Percentiles rank a stretch among this genome's conserved stretches.
Conservation (phyloP, 2,888 invertebrate species). For the Linnaemya vulpina region DNA sequence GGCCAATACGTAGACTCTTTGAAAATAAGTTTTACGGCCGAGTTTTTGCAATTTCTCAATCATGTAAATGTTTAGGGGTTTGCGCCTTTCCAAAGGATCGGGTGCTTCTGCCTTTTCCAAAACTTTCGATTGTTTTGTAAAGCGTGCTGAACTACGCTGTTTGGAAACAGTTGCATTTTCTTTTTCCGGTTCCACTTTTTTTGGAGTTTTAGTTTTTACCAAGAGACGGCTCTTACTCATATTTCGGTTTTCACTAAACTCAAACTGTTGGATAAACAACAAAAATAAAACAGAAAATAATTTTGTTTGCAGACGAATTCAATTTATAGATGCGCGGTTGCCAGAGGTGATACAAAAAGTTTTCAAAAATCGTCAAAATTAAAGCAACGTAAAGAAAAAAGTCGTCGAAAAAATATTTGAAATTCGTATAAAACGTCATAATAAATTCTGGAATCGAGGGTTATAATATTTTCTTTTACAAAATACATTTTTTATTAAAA, state of each 20-base stretch:
- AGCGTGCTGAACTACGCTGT: constrained; percentile 34
- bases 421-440: no score
- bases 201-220: background rate
- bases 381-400: no score
- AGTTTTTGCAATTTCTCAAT: constrained; percentile 74
- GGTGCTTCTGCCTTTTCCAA: constrained; percentile 6
- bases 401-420: no score
- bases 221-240: constrained; percentile 38
- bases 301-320: constrained; percentile 8
- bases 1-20: constrained; percentile 77
- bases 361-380: no score
- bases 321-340: no score
- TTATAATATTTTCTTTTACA: no score
- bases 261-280: background rate
- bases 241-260: background rate
- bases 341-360: no score
- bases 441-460: no score
- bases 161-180: constrained; percentile 8
- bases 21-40: constrained; percentile 77
- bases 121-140: background rate
- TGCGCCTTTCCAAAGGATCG: constrained; percentile 74
- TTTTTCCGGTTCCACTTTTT: constrained; percentile 14
- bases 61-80: constrained; percentile 76
- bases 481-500: no score
- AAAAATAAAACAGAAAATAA: background rate